These are phyloP conservation scores for human (Homo sapiens) DNA, from an alignment of 2,113 vertebrate species.

Conservation along the genomic window DNA sequence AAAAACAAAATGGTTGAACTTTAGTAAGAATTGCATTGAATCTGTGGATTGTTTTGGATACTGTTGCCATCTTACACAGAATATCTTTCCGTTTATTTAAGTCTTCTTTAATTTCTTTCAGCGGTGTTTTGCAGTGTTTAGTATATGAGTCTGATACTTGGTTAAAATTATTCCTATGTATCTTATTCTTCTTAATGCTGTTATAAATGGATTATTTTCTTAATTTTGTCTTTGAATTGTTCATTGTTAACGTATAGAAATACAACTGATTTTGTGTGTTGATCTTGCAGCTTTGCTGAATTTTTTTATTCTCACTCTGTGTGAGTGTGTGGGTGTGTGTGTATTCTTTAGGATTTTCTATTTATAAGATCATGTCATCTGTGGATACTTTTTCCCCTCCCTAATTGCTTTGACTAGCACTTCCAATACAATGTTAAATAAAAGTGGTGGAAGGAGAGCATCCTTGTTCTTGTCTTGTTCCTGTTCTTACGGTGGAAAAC, in stretches of 20 bases:
- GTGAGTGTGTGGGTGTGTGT: background rate
- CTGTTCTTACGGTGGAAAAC: background rate
- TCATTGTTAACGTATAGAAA: background rate
- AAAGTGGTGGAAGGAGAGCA: background rate
- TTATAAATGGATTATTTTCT: conserved; percentile 6
- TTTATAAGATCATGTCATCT: background rate
- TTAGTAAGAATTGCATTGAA: background rate
- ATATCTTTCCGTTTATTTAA: background rate
- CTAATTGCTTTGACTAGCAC: background rate
- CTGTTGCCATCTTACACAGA: background rate
- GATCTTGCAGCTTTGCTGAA: background rate
- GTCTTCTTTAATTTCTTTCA: background rate
- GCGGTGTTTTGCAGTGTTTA: background rate
- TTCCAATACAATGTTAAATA: background rate
- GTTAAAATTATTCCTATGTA: background rate
- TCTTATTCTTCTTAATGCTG: background rate
- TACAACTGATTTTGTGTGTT: background rate
- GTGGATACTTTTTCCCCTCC: no score
- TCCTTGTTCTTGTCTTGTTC: background rate
- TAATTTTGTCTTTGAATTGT: background rate
- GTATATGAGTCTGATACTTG: background rate
- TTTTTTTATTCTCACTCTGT: background rate
- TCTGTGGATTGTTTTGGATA: background rate
- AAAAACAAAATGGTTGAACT: background rate
- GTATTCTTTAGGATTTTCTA: background rate